phyloP scores from a whole-genome alignment of 2,113 vertebrate genomes.

The Neogale vison region DNA sequence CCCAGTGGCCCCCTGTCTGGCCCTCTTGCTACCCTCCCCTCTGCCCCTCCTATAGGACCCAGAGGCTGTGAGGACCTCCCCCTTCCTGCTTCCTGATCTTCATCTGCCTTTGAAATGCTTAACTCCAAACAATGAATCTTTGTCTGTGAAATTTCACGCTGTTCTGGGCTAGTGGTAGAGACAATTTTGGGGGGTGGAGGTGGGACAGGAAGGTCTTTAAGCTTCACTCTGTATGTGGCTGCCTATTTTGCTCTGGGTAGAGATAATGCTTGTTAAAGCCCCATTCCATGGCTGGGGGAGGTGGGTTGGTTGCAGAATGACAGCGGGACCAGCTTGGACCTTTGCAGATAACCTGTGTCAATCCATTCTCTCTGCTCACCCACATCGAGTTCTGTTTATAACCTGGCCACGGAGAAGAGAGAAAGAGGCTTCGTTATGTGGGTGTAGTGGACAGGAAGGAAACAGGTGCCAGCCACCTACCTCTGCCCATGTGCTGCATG shows the following conservation, averaged over 20 bases:
- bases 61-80: not conserved
- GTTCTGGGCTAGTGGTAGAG: not conserved
- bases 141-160: not conserved
- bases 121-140: not conserved
- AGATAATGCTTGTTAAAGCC: not conserved
- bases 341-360: not conserved
- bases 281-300: not conserved
- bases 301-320: not conserved
- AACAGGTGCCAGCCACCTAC: fast-evolving
- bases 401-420: not conserved
- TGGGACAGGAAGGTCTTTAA: not conserved
- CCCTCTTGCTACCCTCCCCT: fast-evolving
- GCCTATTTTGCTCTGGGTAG: not conserved
- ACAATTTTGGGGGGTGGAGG: not conserved
- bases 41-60: not conserved
- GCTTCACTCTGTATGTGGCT: not conserved
- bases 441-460: not conserved
- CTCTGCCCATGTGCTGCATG: fast-evolving
- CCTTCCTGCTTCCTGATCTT: fast-evolving
- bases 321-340: not conserved
- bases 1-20: not conserved
- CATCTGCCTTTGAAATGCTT: not conserved
- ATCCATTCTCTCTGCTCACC: not conserved
- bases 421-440: not conserved
- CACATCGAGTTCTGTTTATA: not conserved